phyloP scores from a whole-genome alignment of 30 jellyfish, hydroid and myxozoan species.

The Hydractinia symbiolongicarpus region DNA sequence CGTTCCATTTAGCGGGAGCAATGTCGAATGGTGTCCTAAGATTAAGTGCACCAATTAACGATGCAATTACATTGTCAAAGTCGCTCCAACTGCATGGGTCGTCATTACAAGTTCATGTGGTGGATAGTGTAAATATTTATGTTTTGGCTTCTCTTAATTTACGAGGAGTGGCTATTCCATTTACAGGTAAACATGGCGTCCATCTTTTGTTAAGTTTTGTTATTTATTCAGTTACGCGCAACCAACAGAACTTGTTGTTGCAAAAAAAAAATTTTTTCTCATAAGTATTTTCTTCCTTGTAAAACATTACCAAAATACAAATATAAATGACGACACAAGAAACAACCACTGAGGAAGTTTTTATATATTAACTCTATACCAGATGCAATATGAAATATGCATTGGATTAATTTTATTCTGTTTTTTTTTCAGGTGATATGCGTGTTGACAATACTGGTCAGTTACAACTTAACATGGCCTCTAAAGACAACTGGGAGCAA shows the following conservation, averaged over 20 bases:
- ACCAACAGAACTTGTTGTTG: too few species aligned
- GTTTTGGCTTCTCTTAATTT: slow-evolving; percentile 10
- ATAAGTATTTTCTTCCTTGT: background rate
- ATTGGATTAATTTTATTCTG: too few species aligned
- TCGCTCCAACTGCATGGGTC: slow-evolving; percentile 20
- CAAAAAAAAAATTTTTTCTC: background rate
- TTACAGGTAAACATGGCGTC: background rate
- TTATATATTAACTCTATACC: too few species aligned
- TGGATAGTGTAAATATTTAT: slow-evolving; percentile 29
- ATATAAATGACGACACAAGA: background rate
- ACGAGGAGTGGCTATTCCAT: slow-evolving; percentile 31
- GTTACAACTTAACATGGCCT: slow-evolving; percentile 23
- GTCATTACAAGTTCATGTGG: slow-evolving; percentile 27
- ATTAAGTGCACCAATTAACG: slow-evolving; percentile 24
- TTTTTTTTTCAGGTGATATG: slow-evolving; percentile 25
- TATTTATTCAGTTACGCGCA: background rate
- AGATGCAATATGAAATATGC: too few species aligned
- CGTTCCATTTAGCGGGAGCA: slow-evolving; percentile 29
- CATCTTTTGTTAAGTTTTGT: background rate
- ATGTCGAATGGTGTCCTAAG: slow-evolving; percentile 18
- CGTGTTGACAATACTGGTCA: slow-evolving; percentile 37
- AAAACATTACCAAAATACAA: background rate
- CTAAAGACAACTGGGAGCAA: slow-evolving; percentile 25
- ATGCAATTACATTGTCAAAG: slow-evolving; percentile 22
- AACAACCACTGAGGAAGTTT: too few species aligned